These are phyloP conservation scores for Lytechinus pictus DNA, from an alignment of 35 echinoderm and acorn worm genomes.

Conservation along the genomic window DNA sequence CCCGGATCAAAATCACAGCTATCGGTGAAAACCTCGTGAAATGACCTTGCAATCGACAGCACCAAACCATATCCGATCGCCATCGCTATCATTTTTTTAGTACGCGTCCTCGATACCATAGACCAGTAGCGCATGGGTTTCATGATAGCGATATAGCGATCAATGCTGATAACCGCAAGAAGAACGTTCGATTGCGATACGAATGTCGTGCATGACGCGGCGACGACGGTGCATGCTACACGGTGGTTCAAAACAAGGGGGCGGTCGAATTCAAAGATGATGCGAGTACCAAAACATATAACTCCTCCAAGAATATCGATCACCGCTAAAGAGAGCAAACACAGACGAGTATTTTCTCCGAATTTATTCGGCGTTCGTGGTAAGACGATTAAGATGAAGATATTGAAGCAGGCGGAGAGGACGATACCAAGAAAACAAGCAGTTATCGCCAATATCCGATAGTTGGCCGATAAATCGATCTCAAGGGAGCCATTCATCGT, in stretches of 20 bases:
- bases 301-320: constrained; percentile 16
- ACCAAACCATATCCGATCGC: background rate
- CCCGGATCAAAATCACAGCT: constrained; percentile 30
- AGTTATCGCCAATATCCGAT: background rate
- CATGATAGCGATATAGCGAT: constrained; percentile 30
- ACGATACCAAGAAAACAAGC: background rate
- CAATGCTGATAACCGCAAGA: constrained; percentile 2
- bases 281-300: background rate
- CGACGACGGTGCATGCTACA: background rate
- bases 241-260: background rate
- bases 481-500: background rate
- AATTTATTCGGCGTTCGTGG: constrained; percentile 29
- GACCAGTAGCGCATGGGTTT: background rate
- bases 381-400: background rate
- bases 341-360: constrained; percentile 19
- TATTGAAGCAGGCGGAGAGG: background rate
- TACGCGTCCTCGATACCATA: background rate
- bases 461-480: background rate
- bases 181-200: background rate
- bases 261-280: constrained; percentile 4
- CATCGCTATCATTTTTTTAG: background rate
- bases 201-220: constrained; percentile 12
- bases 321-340: background rate
- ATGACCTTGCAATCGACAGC: background rate
- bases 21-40: background rate